Conservation (phyloP, 2,113 vertebrate genomes). For the Prochilodus magdalenae region DNA sequence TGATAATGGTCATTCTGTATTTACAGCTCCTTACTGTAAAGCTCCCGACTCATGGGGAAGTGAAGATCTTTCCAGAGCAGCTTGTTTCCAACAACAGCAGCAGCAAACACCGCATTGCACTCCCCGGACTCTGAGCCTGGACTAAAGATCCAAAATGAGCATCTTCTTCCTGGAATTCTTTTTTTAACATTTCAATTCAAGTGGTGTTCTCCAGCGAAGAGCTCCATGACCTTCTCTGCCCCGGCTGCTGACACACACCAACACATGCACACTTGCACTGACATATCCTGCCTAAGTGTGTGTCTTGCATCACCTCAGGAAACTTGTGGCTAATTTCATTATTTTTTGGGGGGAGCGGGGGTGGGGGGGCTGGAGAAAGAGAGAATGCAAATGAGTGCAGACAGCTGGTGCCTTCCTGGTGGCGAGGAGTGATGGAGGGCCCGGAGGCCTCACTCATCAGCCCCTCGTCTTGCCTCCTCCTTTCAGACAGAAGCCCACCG, state of each 20-base stretch:
- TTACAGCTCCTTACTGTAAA: too few relatives aligned
- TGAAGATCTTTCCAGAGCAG: neutral
- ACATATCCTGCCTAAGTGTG: conserved; percentile 83
- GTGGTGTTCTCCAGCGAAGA: neutral
- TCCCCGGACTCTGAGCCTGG: neutral
- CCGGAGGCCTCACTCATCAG: conserved; percentile 85
- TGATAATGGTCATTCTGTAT: too few relatives aligned
- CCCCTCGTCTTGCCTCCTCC: conserved; percentile 78
- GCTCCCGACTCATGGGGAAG: neutral
- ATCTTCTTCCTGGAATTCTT: neutral
- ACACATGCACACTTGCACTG: conserved; percentile 61
- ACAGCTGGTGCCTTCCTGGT: conserved; percentile 91
- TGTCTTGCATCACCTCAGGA: conserved; percentile 93
- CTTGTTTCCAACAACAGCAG: neutral
- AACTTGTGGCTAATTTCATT: conserved; percentile 98
- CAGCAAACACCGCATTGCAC: neutral
- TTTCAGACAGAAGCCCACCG: conserved; percentile 84
- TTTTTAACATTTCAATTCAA: conserved; percentile 9
- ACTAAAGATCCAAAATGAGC: neutral
- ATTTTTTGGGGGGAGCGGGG: conserved; percentile 87
- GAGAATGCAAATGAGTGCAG: conserved; percentile 96
- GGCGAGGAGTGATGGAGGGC: conserved; percentile 89
- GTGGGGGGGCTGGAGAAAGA: conserved; percentile 72
- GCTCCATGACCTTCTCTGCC: conserved; percentile 78
- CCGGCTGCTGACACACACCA: conserved; percentile 77